Evolutionary conservation across 2,797 vertebrate genomes (phyloP), one percentile per base, ranked within the genome.

Genomic region (Lophius americanus): DNA sequence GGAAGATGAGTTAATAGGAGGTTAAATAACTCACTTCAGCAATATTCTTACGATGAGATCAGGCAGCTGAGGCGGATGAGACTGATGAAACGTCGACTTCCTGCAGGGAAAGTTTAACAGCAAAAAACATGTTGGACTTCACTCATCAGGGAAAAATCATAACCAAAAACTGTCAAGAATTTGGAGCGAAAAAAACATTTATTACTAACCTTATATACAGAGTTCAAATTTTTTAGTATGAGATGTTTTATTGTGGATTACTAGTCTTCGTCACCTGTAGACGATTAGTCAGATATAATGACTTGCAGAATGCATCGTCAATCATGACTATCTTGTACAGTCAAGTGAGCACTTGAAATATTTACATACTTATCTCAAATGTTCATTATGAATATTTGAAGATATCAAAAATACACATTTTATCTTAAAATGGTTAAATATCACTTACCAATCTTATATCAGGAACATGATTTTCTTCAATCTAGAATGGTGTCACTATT

Each of bases 211-310:
- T 60, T 81, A 48, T 23, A 36, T 7, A 43, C 59, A 54, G n/a
- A 1, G 12, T 9, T 54, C 11, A 35, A 37, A 23, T 23, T 41
- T 37, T 37, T 47, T 38, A 50, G 36, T n/a, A 7, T 10, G 5
- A 49, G 38, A 65, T 43, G 7, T 68, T 52, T 70, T 7, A 48
- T 44, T 60, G 10, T n/a, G 43, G 47, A 65, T 66, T 49, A 50
- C 57, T 68, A 33, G 42, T 52, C 59, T 39, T 23, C 23, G 23
- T 76, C 73, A 79, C 75, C 74, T 69, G 46, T 76, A 71, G 78
- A 78, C 60, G 53, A 53, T 78, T 48, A 60, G 23, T 23, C 23
- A 23, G 23, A 23, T 23, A 23, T 23, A 23, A 23, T 23, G 23
- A 23, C 23, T 23, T 23, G 23, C 23, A 23, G 23, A 23, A 23